Base-by-base conservation (phyloP, 2,797 vertebrate genomes). In the Graptemys geographica region DNA sequence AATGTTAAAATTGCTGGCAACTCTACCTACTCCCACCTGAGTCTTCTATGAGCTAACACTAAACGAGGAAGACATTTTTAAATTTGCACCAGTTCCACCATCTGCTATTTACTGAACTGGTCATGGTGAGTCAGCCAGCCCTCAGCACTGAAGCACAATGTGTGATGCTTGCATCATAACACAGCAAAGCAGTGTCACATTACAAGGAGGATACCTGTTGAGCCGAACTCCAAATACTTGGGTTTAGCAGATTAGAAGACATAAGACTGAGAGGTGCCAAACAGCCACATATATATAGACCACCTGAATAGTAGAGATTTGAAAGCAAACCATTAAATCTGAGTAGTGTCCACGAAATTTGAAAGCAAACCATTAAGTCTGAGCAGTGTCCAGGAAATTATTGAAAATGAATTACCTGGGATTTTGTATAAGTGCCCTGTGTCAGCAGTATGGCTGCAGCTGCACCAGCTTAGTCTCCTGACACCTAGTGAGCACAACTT, bases 361-460 rank as follows among this genome's bases (percentile, higher is more conserved):
- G 82, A 21, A 90, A 96, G 82, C 21, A 85, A 92, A 33, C 23
- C 18, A 49, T 83, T 80, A 74, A 76, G 84, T 72, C 37, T 57
- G 47, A 41, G 57, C 57, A 94, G 89, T 81, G 85, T 37, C 53
- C 62, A 65, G 56, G 49, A 59, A 95, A 86, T 89, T 56, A 93
- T 37, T 72, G 90, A 47, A 92, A 92, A 95, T 90, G 92, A 93
- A 96, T 92, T 53, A 94, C 86, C 16, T 81, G 21, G 5, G 19
- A 41, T 85, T 92, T 92, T 56, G 92, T 95, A 89, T 92, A 92
- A 94, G n/a, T 65, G 16, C 89, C 59, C 51, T 90, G 84, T 5
- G 62, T 69, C 62, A 69, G 62, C 16, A 21, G 33, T 69, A 69
- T 21, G 9, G n/a, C n/a, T 21, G n/a, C 16, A 69, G 33, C 62